Conservation (phyloP, 2,888 invertebrate species). For the Elmis aenea region DNA sequence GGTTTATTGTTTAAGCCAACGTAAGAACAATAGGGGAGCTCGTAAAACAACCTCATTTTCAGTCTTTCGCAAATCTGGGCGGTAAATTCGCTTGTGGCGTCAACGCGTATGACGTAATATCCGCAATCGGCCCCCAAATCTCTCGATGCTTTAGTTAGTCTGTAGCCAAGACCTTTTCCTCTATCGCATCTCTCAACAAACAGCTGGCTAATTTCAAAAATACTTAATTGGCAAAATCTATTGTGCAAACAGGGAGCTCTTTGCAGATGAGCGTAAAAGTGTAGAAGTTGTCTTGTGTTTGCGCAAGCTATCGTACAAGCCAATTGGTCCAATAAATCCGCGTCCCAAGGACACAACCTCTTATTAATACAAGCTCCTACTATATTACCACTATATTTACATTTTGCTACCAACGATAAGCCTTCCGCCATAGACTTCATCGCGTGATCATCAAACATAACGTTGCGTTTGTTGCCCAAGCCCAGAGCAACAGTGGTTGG, state of each 20-base stretch:
- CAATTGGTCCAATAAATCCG: constrained; percentile 50
- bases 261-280: constrained; percentile 52
- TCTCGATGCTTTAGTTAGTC: constrained; percentile 44
- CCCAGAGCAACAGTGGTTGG: constrained; percentile 49
- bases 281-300: constrained; percentile 48
- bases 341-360: constrained; percentile 51
- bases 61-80: constrained; percentile 49
- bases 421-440: constrained; percentile 42
- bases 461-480: constrained; percentile 44
- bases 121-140: constrained; percentile 48
- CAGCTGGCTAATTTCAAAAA: constrained; percentile 48
- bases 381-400: constrained; percentile 40
- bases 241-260: constrained; percentile 48
- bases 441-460: constrained; percentile 45
- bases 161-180: constrained; percentile 48
- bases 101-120: constrained; percentile 47
- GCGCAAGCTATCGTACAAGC: constrained; percentile 46
- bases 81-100: constrained; percentile 21
- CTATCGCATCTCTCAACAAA: constrained; percentile 46
- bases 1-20: constrained; percentile 43
- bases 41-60: constrained; percentile 49
- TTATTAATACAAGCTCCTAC: constrained; percentile 50
- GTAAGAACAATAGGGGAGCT: constrained; percentile 52
- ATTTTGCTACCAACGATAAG: constrained; percentile 42
- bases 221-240: constrained; percentile 44